Evolutionary conservation across 2,113 vertebrate species (phyloP), one percentile per base, ranked within the genome.

Genomic region (Menidia beryllina): DNA sequence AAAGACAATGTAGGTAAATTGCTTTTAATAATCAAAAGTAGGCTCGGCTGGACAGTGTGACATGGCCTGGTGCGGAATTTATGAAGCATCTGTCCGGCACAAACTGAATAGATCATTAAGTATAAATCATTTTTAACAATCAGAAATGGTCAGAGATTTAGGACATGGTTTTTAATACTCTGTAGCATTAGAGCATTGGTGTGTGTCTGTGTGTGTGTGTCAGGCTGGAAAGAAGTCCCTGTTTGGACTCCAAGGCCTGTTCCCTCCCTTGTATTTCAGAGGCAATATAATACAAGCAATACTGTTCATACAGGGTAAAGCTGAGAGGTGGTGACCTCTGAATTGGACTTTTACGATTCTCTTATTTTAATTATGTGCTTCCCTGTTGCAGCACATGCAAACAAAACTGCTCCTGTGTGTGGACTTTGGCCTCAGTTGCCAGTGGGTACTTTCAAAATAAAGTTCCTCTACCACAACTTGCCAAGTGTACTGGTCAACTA

Each of bases 1-100:
- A 91, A 90, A 90, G 75, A 82, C 87, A 78, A 77, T 78, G 72
- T 68, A 78, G 75, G 59, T 52, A 80, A 86, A 87, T 81, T 84
- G 77, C 76, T 81, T 75, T 82, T 86, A 89, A 89, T 86, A 84
- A 84, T 77, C 66, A 45, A 79, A 56, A 79, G 72, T 64, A 23
- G 67, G 41, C 70, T 63, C 11, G 7, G 58, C 57, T 50, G 77
- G 80, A 53, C 58, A 56, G 62, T 51, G 41, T 78, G 79, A 82
- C 76, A 55, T 10, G 58, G 56, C 59, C 53, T 25, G 30, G 70
- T 21, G 30, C 30, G 23, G 71, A 79, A 88, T 87, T 84, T 80
- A 86, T 88, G 72, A 56, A 70, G 49, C 72, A 61, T 26, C 45
- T 41, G 61, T 60, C 38, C 49, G 10, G 45, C 69, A 63, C 43